Base-by-base conservation (phyloP, 2,888 invertebrate genomes). In the Parthenolecanium corni region DNA sequence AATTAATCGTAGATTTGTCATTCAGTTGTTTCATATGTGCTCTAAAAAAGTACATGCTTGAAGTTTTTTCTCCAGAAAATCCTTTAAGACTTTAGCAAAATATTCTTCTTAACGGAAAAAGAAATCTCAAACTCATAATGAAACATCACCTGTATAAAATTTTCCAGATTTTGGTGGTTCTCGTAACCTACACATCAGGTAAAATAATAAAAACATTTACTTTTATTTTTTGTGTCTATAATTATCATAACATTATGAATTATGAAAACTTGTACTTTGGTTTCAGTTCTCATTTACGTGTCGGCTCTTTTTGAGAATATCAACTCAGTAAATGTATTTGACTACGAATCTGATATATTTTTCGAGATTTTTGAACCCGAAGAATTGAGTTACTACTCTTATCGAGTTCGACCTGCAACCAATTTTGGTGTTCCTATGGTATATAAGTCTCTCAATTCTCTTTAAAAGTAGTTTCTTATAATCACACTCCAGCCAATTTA, bases 341-440 rank as follows among this genome's bases (percentile, higher is more conserved):
- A 66, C 24, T 66, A 64, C 2, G 69, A 79, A 53, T 82, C 82
- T 53, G 87, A 88, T 76, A 78, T 87, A 62, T 89, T 86, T 76
- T 90, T 91, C 74, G 89, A 91, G 77, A 85, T 91, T 66, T 73
- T 85, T 51, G 82, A 88, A 68, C 91, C 91, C 3, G 78, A 81
- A 56, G 84, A 86, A 68, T 74, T 91, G 65, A 79, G 83, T 67
- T 91, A 88, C n/a, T n/a, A n/a, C 71, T 85, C 89, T 0, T 91
- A 86, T 71, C 80, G 87, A 71, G 77, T 90, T 56, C 79, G 85
- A 68, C 87, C 88, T 44, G 89, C 90, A 1, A 85, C 84, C 75
- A 84, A 89, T 75, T 90, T 91, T 77, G 90, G 90, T 24, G 76
- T 79, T 24, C 75, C 82, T 61, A 90, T 91, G 78, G 87, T 86